phyloP scores from a whole-genome alignment of 2,113 vertebrate species.

The Marcusenius ussheri region DNA sequence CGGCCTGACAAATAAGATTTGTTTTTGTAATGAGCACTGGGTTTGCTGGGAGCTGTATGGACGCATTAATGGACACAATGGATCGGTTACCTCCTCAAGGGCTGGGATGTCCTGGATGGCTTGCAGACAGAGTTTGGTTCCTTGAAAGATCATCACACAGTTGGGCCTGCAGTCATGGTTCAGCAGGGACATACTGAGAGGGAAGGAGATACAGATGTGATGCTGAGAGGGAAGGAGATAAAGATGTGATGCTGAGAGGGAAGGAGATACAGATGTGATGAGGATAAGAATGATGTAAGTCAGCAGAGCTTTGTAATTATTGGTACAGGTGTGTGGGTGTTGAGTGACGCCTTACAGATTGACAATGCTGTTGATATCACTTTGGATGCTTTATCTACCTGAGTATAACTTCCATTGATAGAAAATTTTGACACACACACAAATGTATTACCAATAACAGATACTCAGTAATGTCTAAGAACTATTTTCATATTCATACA shows the following conservation, averaged over 20 bases:
- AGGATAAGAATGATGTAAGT: background rate
- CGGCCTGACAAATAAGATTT: conserved; percentile 17
- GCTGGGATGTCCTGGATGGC: conserved; percentile 68
- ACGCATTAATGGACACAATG: background rate
- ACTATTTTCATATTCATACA: background rate
- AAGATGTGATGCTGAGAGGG: conserved; percentile 56
- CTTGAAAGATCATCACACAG: conserved; percentile 85
- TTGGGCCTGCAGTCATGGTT: conserved; percentile 96
- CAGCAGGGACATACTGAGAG: conserved; percentile 81
- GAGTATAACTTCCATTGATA: conserved; percentile 1
- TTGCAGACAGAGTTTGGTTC: conserved; percentile 72
- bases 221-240: background rate
- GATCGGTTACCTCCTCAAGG: conserved; percentile 78
- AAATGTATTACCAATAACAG: background rate
- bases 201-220: background rate
- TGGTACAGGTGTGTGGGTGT: background rate
- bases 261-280: background rate
- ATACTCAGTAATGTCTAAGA: background rate
- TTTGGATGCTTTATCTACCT: background rate
- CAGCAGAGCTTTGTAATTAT: background rate
- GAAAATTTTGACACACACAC: background rate
- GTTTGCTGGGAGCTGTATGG: background rate
- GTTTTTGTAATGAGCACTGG: background rate
- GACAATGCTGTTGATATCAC: background rate
- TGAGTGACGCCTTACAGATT: background rate